Conservation (phyloP, 2,797 vertebrate genomes). For the Antrozous pallidus region DNA sequence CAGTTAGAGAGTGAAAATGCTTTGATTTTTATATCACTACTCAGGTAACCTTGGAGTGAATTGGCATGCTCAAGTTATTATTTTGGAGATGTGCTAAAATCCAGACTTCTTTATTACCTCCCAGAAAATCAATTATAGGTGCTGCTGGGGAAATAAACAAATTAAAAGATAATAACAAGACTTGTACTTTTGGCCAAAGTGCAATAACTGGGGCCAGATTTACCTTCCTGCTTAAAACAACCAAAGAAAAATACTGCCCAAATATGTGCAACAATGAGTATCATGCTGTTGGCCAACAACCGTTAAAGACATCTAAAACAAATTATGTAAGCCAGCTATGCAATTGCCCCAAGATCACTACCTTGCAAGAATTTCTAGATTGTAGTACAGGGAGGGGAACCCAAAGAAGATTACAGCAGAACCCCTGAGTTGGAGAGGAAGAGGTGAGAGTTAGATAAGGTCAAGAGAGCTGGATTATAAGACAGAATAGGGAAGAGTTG, state of each 20-base stretch:
- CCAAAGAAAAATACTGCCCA: background rate
- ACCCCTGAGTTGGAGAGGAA: background rate
- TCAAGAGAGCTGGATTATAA: background rate
- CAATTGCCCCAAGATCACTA: background rate
- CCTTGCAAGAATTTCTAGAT: background rate
- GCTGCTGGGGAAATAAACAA: background rate
- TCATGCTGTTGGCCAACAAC: background rate
- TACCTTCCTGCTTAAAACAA: background rate
- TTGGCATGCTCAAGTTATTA: background rate
- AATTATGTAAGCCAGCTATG: background rate
- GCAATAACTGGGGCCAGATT: background rate
- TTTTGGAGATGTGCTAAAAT: slow-evolving; percentile 1
- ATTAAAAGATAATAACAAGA: background rate
- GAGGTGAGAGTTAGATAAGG: background rate
- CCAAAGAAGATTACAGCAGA: background rate
- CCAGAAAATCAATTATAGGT: background rate
- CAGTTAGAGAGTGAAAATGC: background rate
- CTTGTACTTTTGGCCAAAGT: background rate
- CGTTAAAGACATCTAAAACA: background rate
- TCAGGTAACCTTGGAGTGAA: background rate
- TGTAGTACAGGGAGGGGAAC: background rate
- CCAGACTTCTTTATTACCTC: background rate
- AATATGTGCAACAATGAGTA: background rate
- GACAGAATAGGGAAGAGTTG: background rate
- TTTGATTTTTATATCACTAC: background rate